A percentile compares a stretch with the other conserved stretches of the same genome.
Evolutionary conservation across 2,113 vertebrate genomes (phyloP).

Genomic region (Pseudorhombus dupliciocellatus): DNA sequence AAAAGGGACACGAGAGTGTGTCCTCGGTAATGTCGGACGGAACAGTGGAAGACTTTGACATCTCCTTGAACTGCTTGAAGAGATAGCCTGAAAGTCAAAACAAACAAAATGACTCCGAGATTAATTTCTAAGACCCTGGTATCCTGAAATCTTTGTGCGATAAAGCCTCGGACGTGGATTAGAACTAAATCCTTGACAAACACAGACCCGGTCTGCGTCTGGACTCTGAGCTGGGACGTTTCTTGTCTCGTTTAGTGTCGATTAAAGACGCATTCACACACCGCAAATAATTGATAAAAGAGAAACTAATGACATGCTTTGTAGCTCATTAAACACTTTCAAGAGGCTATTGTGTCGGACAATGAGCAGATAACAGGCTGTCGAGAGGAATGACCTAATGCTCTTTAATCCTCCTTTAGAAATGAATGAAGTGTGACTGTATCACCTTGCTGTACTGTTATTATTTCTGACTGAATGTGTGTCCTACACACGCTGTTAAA

Average conservation of each 20-base stretch:
- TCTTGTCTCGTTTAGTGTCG: background rate
- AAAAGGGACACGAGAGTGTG: background rate
- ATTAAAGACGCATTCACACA: background rate
- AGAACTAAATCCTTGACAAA: constrained; percentile 41
- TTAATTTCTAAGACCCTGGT: background rate
- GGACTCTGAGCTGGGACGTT: constrained; percentile 11
- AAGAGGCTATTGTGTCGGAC: background rate
- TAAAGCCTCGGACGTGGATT: constrained; percentile 30
- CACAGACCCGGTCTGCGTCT: constrained; percentile 23
- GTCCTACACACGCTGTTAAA: background rate
- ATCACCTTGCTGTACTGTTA: background rate
- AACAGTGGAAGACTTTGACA: constrained; percentile 19
- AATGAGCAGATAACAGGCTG: background rate
- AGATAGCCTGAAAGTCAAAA: constrained; percentile 5
- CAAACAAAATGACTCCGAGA: constrained; percentile 13
- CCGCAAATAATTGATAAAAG: background rate
- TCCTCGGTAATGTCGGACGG: background rate
- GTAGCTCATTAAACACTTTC: background rate
- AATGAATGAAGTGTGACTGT: background rate
- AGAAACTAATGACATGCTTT: background rate
- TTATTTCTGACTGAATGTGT: background rate
- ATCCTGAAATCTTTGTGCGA: constrained; percentile 25
- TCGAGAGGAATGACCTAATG: background rate
- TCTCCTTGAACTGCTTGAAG: constrained; percentile 12
- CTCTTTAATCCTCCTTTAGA: background rate